These are phyloP conservation scores for Xiphias gladius DNA, from an alignment of 2,113 vertebrate species.

Conservation along the genomic window DNA sequence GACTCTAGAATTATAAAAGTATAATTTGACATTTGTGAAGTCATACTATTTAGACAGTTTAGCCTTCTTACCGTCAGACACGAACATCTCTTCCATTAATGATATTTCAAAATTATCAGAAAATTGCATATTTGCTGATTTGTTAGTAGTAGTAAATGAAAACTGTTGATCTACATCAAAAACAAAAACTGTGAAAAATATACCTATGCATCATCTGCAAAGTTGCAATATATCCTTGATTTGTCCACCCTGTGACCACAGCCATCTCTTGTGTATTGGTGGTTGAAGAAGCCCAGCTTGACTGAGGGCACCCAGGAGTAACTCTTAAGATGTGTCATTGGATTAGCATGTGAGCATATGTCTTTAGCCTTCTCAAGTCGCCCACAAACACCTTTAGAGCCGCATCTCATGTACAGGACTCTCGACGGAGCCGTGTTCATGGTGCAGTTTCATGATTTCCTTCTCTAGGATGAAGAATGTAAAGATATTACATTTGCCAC, in stretches of 20 bases:
- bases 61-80: slow-evolving; percentile 4
- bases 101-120: not conserved
- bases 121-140: not conserved
- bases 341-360: slow-evolving; percentile 91
- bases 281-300: slow-evolving; percentile 18
- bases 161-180: not conserved
- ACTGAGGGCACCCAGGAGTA: slow-evolving; percentile 69
- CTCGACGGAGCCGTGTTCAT: slow-evolving; percentile 60
- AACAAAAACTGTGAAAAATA: not conserved
- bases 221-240: not conserved
- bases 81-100: not conserved
- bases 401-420: slow-evolving; percentile 50
- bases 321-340: slow-evolving; percentile 88
- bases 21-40: not conserved
- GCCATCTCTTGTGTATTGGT: slow-evolving; percentile 21
- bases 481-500: slow-evolving; percentile 73
- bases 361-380: slow-evolving; percentile 74
- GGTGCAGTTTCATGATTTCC: slow-evolving; percentile 59
- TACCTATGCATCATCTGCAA: slow-evolving; percentile 18
- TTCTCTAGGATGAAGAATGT: slow-evolving; percentile 88
- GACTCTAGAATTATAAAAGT: not conserved
- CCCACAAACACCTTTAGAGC: slow-evolving; percentile 71
- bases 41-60: not conserved
- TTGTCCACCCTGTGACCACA: not conserved
- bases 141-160: not conserved